Base-by-base conservation (phyloP, 2,113 vertebrate genomes). In the Phrynosoma platyrhinos region DNA sequence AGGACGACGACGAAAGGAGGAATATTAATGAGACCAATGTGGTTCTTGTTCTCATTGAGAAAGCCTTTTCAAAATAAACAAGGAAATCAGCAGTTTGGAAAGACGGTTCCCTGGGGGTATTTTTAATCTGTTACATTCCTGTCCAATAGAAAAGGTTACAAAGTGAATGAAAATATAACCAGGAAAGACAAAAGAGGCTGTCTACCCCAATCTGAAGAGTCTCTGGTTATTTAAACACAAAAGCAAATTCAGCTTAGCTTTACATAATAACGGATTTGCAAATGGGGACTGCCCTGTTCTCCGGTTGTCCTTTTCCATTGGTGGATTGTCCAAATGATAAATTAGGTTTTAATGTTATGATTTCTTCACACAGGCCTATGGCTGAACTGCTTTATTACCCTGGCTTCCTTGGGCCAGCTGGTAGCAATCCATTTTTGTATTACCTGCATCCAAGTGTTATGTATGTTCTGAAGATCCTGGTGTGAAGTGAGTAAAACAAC, bases 111-210 rank as follows among this genome's bases (percentile, higher is more conserved):
- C 90, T 86, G 92, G 92, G 69, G 90, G 1, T 36, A 12, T 91
- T 96, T 96, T 95, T 91, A 96, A 95, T 95, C 90, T 88, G 21
- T 40, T 96, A 74, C 88, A 94, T 83, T 93, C 75, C 89, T 64
- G 62, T 32, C 85, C 0, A 91, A 80, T 21, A 90, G 88, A 93
- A 96, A 96, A 90, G 53, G 36, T 93, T 93, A 92, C 77, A 92
- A 91, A 95, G 94, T 91, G 87, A 95, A 95, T 93, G 86, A 87
- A 72, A 94, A 93, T 90, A 93, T 88, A 82, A 90, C 76, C 88
- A 91, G 74, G 95, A 94, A 95, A 78, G 62, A 83, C 81, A 83
- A 83, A 83, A 32, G 72, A 64, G 18, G 42, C 58, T 83, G 32
- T 9, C 74, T 86, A 18, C 40, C 10, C 62, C n/a, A 76, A 82